Conservation (phyloP, 1,140 invertebrate species). For the Leptonema lineaticorne region DNA sequence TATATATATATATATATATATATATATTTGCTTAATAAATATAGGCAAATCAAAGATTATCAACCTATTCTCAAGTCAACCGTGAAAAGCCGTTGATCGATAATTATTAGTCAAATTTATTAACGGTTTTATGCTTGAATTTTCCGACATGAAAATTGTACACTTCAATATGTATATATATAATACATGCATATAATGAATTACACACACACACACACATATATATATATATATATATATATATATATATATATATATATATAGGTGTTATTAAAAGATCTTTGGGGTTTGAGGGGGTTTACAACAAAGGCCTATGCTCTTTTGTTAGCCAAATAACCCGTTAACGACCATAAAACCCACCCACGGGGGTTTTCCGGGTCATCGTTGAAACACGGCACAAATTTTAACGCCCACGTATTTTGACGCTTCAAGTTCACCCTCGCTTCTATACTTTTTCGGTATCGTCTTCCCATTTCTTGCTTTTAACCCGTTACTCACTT, state of each 20-base stretch:
- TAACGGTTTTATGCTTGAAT: too few relatives aligned
- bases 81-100: too few relatives aligned
- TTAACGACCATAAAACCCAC: conserved; percentile 10
- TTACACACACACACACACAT: background rate
- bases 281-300: too few relatives aligned
- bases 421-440: background rate
- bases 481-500: too few relatives aligned
- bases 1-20: too few relatives aligned
- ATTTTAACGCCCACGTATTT: background rate
- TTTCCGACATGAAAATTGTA: too few relatives aligned
- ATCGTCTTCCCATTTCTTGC: too few relatives aligned
- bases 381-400: background rate
- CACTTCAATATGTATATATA: background rate
- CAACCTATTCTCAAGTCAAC: too few relatives aligned
- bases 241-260: background rate
- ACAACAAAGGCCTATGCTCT: background rate
- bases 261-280: background rate
- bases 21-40: too few relatives aligned
- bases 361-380: conserved; percentile 9
- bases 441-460: background rate
- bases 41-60: too few relatives aligned
- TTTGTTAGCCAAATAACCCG: conserved; percentile 13
- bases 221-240: background rate
- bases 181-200: background rate
- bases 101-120: too few relatives aligned